Evolutionary conservation across 2,797 vertebrate genomes (phyloP).

Genomic region (Falco cherrug): DNA sequence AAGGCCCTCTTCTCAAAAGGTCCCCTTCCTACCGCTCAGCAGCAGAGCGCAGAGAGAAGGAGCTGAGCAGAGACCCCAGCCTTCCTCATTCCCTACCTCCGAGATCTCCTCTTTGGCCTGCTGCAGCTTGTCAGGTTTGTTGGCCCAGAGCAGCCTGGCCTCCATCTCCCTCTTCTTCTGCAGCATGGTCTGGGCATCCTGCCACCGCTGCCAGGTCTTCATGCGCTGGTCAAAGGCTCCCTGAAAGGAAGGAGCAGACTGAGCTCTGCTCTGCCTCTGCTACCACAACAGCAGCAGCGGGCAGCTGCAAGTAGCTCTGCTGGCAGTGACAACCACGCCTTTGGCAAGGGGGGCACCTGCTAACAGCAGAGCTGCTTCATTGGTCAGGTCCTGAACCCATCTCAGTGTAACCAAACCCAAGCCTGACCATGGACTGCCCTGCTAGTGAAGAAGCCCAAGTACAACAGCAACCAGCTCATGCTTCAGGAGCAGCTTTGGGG

Average conservation of each 20-base stretch:
- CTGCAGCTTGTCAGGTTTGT: slow-evolving; percentile 97
- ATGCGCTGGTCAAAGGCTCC: slow-evolving; percentile 96
- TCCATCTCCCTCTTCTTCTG: slow-evolving; percentile 96
- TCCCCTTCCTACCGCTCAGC: not conserved
- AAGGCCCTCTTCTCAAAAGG: not conserved
- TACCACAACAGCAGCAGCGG: not conserved
- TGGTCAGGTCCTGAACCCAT: not conserved
- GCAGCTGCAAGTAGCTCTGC: not conserved
- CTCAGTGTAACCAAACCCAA: not conserved
- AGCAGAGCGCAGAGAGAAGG: fast-evolving
- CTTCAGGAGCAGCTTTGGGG: not conserved
- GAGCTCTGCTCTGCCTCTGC: not conserved
- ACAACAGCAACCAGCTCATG: not conserved
- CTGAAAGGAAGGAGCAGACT: slow-evolving; percentile 68
- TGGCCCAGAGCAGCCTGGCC: slow-evolving; percentile 96
- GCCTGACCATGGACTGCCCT: not conserved
- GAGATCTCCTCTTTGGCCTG: slow-evolving; percentile 95
- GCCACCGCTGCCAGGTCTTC: slow-evolving; percentile 98
- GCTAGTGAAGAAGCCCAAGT: not conserved
- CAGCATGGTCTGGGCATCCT: slow-evolving; percentile 89
- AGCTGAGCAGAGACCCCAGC: not conserved
- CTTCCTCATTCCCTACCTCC: slow-evolving; percentile 78
- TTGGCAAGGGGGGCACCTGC: not conserved
- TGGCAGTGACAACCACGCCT: not conserved
- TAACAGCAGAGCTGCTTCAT: not conserved